These are phyloP conservation scores for Diorhabda elongata DNA, from an alignment of 1,140 invertebrate genomes.

Conservation along the genomic window DNA sequence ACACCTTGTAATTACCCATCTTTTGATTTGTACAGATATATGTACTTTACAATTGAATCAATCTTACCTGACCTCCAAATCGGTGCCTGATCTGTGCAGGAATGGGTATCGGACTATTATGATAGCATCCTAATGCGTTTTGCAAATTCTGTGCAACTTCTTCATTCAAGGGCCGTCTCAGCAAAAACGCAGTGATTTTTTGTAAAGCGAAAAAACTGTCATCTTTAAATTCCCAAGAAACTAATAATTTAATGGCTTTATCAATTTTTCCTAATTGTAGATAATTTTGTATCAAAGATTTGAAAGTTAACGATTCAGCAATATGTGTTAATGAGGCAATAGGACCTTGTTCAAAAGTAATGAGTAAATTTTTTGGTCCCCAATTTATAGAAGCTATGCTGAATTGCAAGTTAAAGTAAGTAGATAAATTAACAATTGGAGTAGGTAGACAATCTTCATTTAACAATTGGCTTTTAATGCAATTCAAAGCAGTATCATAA, in stretches of 20 bases:
- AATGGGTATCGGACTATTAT: slow-evolving; percentile 59
- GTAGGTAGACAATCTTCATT: slow-evolving; percentile 63
- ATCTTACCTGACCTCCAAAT: slow-evolving; percentile 36
- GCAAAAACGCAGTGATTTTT: slow-evolving; percentile 66
- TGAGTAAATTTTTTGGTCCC: slow-evolving; percentile 46
- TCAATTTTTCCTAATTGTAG: slow-evolving; percentile 59
- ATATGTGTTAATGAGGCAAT: slow-evolving; percentile 40
- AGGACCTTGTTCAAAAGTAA: slow-evolving; percentile 61
- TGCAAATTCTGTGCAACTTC: slow-evolving; percentile 63
- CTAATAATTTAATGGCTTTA: slow-evolving; percentile 64
- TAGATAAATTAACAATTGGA: slow-evolving; percentile 62
- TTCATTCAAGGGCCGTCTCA: slow-evolving; percentile 60
- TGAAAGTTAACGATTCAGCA: slow-evolving; percentile 41
- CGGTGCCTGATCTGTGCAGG: slow-evolving; percentile 61
- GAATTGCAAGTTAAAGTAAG: slow-evolving; percentile 63
- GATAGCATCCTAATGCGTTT: slow-evolving; percentile 68
- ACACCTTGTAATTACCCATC: neutral
- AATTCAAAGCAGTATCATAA: slow-evolving; percentile 67
- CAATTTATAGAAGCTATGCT: slow-evolving; percentile 55
- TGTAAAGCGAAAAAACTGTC: slow-evolving; percentile 63
- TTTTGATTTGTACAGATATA: neutral
- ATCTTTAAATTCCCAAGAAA: slow-evolving; percentile 70
- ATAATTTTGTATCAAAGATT: slow-evolving; percentile 60
- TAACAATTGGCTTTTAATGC: slow-evolving; percentile 63
- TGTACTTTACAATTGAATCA: neutral